phyloP scores from a whole-genome alignment of 2,797 vertebrate genomes.

The Molossus molossus region DNA sequence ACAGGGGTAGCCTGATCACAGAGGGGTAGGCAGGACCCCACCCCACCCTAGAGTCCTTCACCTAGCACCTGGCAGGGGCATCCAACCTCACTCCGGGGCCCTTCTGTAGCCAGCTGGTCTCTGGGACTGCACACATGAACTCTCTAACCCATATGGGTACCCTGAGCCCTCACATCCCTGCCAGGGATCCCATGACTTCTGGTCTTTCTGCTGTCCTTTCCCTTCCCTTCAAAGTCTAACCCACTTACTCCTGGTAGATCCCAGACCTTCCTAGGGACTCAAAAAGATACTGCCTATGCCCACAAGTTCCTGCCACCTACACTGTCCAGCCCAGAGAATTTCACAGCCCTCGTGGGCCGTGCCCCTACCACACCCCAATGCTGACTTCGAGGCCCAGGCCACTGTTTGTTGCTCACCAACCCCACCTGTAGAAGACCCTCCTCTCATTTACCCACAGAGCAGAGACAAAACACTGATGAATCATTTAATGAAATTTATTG shows the following conservation, averaged over 20 bases:
- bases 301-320: background rate
- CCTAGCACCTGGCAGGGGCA: background rate
- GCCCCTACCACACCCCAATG: background rate
- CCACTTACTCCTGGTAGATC: background rate
- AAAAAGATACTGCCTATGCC: background rate
- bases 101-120: background rate
- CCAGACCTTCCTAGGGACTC: background rate
- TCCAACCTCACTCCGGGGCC: background rate
- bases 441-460: background rate
- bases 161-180: background rate
- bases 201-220: background rate
- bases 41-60: background rate
- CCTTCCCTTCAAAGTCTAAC: background rate
- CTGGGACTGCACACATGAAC: background rate
- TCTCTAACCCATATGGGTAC: background rate
- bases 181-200: background rate
- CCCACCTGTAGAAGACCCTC: background rate
- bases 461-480: background rate
- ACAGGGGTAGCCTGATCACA: background rate
- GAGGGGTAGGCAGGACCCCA: background rate
- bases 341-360: background rate
- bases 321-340: background rate
- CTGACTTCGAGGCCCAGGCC: background rate
- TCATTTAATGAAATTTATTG: slow-evolving; percentile 44
- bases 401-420: no score